Base-by-base conservation (phyloP, 2,113 vertebrate genomes). In the Anas platyrhynchos region DNA sequence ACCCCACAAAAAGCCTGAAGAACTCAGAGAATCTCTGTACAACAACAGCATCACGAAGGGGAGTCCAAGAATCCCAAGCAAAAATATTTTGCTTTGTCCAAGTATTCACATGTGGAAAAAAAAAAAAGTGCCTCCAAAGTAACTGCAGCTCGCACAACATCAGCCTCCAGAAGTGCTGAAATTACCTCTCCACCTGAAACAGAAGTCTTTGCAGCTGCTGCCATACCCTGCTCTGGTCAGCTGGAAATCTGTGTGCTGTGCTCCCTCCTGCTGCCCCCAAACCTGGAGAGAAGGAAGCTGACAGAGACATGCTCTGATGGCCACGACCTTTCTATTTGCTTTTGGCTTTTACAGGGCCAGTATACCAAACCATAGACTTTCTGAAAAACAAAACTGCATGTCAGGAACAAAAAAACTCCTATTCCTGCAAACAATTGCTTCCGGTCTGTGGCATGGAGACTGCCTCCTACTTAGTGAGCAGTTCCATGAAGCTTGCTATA, bases 1-100 rank as follows among this genome's bases (percentile, higher is more conserved):
- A 67, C n/a, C 41, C 73, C 68, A 66, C 50, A 95, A 84, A 88
- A 89, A 73, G 18, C 85, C 62, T 62, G 6, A 89, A 90, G 73
- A 92, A 85, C 74, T 92, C 68, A 46, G 93, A 88, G 83, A 94
- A 96, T 92, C 54, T 85, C 54, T 79, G 65, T 85, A 90, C 44
- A 93, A 87, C 29, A 81, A 2, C 4, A 69, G 16, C 91, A 23
- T 34, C 8, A 6, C 79, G 68, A 84, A 86, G 65, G 34, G 65
- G 32, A 84, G 58, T 65, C 71, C 78, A 92, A 86, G 61, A 94
- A 93, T 80, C 46, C 72, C 13, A 41, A 89, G 65, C 18, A 93
- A 95, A 95, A 96, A 83, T 91, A 95, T 68, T 92, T 83, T 62
- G 26, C 29, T 89, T 84, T 66, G 58, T 89, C 83, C 90, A 96